Base-by-base conservation (phyloP, 2,888 invertebrate genomes). In the Eupelmus urozonus region DNA sequence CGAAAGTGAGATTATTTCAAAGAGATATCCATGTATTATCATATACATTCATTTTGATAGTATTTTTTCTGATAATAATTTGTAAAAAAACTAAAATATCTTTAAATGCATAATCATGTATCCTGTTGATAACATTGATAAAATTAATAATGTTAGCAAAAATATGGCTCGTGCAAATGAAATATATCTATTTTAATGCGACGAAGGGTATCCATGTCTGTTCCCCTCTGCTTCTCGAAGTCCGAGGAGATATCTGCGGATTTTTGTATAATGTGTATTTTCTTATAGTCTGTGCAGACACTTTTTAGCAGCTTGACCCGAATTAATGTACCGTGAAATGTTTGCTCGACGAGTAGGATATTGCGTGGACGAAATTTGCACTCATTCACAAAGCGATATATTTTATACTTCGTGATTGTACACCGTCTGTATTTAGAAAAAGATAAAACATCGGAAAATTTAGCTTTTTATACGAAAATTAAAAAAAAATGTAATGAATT, bases 361-460 rank as follows among this genome's bases (percentile, higher is more conserved):
- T 74, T 79, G 76, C 77, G 80, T 76, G 70, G 76, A 81, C 80
- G 70, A 78, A 80, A 73, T 75, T 76, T 67, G 67, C 80, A 81
- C 73, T 80, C 79, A 82, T 80, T 79, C 78, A 80, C 70, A 81
- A 83, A 82, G 80, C 82, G 81, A 85, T 86, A 86, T 87, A 86
- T 86, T 86, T 87, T 86, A 83, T 86, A 86, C 82, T 83, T 82
- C 79, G 81, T 79, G 72, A 81, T 81, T 82, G 78, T 81, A 79
- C 74, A 74, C 34, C 34, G 42, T 72, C 51, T 75, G 62, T 71
- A 72, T 75, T 78, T 71, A 66, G 42, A 60, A 78, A 71, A 60
- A 74, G 42, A 53, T 34, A 62, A 65, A 23, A 23, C 40, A 78
- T 71, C 20, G 42, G 51, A 63, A 53, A 76, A 55, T 73, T 60